These are phyloP conservation scores for Collichthys lucidus DNA, from an alignment of 2,113 vertebrate species.

Conservation along the genomic window DNA sequence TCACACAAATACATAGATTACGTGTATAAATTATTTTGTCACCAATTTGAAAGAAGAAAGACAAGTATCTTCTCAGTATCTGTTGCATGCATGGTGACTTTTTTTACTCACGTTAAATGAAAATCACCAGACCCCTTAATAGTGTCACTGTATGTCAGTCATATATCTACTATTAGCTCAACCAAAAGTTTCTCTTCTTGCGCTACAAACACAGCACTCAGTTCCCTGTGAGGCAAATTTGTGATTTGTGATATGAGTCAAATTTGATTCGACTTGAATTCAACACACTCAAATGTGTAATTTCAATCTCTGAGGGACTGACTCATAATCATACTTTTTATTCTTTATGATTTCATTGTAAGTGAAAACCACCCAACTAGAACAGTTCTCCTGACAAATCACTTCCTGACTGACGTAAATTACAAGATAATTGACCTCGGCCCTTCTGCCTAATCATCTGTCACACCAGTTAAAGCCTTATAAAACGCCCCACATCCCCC, in stretches of 20 bases:
- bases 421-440: constrained; percentile 55
- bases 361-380: constrained; percentile 41
- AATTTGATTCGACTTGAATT: not conserved
- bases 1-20: not conserved
- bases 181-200: constrained; percentile 9
- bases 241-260: not conserved
- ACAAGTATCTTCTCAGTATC: no score
- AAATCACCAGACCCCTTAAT: constrained; percentile 4
- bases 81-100: constrained; percentile 1
- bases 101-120: not conserved
- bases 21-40: not conserved
- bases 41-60: not conserved
- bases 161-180: not conserved
- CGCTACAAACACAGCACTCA: not conserved
- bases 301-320: not conserved
- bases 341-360: constrained; percentile 37
- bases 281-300: constrained; percentile 2
- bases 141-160: constrained; percentile 1
- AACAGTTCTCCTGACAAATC: constrained; percentile 46
- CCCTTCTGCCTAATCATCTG: constrained; percentile 51
- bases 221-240: not conserved
- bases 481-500: constrained; percentile 24
- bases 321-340: constrained; percentile 13
- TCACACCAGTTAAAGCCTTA: constrained; percentile 42
- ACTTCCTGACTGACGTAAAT: constrained; percentile 50